phyloP scores from a whole-genome alignment of 2,113 vertebrate species.

The Triplophysa rosa region DNA sequence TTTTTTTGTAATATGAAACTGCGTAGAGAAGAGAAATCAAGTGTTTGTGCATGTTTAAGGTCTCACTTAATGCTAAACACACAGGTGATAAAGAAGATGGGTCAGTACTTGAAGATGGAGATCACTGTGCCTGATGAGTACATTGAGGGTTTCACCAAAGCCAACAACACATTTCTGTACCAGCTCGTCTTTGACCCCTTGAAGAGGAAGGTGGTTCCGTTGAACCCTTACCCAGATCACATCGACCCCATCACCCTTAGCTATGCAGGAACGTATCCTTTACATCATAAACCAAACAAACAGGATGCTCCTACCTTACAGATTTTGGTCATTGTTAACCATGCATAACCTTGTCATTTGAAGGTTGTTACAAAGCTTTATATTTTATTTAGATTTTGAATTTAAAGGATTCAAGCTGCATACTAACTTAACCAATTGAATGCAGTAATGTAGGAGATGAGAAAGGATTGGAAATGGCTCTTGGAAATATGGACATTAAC shows the following conservation, averaged over 20 bases:
- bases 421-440: slow-evolving; percentile 71
- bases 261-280: slow-evolving; percentile 97
- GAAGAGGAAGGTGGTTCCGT: slow-evolving; percentile 83
- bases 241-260: slow-evolving; percentile 77
- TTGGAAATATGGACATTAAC: slow-evolving; percentile 89
- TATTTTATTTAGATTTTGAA: too few species aligned
- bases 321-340: neutral
- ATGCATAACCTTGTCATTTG: too few species aligned
- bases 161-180: slow-evolving; percentile 96
- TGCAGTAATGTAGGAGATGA: slow-evolving; percentile 83
- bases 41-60: neutral
- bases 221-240: slow-evolving; percentile 86
- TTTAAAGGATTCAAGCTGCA: neutral
- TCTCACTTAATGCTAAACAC: neutral
- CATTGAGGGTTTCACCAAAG: slow-evolving; percentile 85
- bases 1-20: too few species aligned
- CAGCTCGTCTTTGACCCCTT: slow-evolving; percentile 94
- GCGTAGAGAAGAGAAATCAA: too few species aligned
- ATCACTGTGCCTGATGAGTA: slow-evolving; percentile 88
- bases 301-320: neutral
- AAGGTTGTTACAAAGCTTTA: neutral
- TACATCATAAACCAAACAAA: neutral
- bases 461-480: slow-evolving; percentile 86
- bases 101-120: slow-evolving; percentile 93
- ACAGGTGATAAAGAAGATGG: slow-evolving; percentile 95